phyloP scores from a whole-genome alignment of 2,888 invertebrate genomes.

The Synergus gifuensis region DNA sequence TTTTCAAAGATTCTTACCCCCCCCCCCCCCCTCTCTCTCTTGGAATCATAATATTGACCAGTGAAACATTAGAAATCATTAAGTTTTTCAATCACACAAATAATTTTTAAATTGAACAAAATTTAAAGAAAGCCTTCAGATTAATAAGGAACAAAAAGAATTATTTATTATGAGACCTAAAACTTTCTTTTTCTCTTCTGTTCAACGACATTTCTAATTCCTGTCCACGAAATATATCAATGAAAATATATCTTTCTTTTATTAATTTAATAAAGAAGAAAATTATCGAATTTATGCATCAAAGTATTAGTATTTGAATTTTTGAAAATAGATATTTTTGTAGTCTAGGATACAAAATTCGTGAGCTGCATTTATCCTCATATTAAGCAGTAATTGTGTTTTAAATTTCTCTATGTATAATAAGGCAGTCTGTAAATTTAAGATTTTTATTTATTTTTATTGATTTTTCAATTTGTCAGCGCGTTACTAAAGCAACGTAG shows the following conservation, averaged over 20 bases:
- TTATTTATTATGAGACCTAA: background rate
- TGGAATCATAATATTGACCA: background rate
- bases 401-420: background rate
- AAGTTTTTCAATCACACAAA: background rate
- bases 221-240: background rate
- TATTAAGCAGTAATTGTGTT: slow-evolving; percentile 5
- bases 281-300: background rate
- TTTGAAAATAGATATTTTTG: slow-evolving; percentile 29
- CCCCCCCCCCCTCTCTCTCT: too few species aligned
- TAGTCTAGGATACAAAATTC: background rate
- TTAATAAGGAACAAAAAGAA: background rate
- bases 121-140: background rate
- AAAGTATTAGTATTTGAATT: background rate
- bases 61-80: background rate
- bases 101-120: background rate
- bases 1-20: background rate
- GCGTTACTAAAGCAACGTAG: background rate
- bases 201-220: background rate
- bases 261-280: background rate
- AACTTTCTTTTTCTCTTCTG: background rate
- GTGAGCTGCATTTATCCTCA: background rate
- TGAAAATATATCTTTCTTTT: background rate
- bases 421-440: background rate
- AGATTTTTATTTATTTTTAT: background rate
- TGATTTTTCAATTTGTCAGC: slow-evolving; percentile 10